A percentile compares a stretch with the other conserved stretches of the same genome.
These are phyloP conservation scores for Matsumurasca onukii DNA, from an alignment of 1,140 invertebrate genomes.

Conservation along the genomic window DNA sequence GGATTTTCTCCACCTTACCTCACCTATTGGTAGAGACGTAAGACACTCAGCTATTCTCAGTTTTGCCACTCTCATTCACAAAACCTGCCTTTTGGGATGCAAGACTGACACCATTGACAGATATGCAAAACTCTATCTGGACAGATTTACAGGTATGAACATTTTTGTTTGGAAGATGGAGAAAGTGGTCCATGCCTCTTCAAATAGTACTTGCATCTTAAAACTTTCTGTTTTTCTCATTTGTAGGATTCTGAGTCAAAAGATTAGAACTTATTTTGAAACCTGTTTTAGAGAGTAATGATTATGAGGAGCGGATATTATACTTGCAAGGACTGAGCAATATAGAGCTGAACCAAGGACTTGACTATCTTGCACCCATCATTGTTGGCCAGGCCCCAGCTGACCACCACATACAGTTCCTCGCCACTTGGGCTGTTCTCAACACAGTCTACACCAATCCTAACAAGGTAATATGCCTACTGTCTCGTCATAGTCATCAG, in stretches of 20 bases:
- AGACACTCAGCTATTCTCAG: conserved; percentile 65
- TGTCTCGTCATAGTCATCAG: too few species aligned
- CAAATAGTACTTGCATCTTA: too few species aligned
- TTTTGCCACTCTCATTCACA: conserved; percentile 67
- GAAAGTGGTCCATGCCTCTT: too few species aligned
- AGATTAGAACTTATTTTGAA: too few species aligned
- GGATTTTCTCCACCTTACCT: conserved; percentile 52
- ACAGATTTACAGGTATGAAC: conserved; percentile 58
- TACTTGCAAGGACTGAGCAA: conserved; percentile 68
- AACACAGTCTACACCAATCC: conserved; percentile 54
- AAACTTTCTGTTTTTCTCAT: conserved; percentile 36
- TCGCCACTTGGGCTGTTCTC: conserved; percentile 62
- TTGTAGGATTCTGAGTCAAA: too few species aligned
- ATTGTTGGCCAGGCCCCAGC: conserved; percentile 51
- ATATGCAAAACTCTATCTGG: conserved; percentile 66
- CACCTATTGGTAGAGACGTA: conserved; percentile 52
- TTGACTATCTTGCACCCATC: conserved; percentile 61
- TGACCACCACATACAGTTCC: conserved; percentile 55
- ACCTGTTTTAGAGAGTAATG: conserved; percentile 64
- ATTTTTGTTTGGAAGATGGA: too few species aligned
- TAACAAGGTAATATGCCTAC: conserved; percentile 56
- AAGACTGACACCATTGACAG: conserved; percentile 65
- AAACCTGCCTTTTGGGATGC: conserved; percentile 57
- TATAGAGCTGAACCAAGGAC: conserved; percentile 58
- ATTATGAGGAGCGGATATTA: conserved; percentile 65